Evolutionary conservation across 2,888 invertebrate genomes (phyloP).

Genomic region (Anaspis maculata): DNA sequence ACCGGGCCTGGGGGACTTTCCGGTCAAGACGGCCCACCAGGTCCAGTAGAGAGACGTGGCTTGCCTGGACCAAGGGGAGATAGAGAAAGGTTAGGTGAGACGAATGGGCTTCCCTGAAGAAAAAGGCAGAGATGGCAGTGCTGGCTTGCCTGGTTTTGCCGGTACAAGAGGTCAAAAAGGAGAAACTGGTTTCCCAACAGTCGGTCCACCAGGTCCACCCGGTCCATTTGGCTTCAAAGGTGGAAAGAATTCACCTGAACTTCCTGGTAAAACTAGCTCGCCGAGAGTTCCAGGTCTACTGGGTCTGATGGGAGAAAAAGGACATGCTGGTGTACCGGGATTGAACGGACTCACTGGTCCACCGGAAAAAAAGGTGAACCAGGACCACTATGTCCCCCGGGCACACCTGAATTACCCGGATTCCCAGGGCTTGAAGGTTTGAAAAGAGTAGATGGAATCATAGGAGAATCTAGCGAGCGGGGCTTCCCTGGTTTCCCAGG

Average conservation of each 20-base stretch:
- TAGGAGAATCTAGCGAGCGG: slow-evolving; percentile 53
- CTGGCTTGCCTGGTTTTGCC: slow-evolving; percentile 53
- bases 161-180: slow-evolving; percentile 61
- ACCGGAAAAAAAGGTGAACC: slow-evolving; percentile 69
- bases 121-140: slow-evolving; percentile 52
- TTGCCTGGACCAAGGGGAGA: slow-evolving; percentile 72
- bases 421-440: slow-evolving; percentile 52
- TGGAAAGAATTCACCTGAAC: slow-evolving; percentile 66
- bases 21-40: slow-evolving; percentile 56
- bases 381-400: slow-evolving; percentile 66
- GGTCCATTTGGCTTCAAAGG: slow-evolving; percentile 63
- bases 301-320: slow-evolving; percentile 59
- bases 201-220: slow-evolving; percentile 57
- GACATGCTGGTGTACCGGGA: slow-evolving; percentile 54
- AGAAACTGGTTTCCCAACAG: slow-evolving; percentile 59
- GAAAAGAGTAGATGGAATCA: slow-evolving; percentile 56
- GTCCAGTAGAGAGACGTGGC: slow-evolving; percentile 59
- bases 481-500: slow-evolving; percentile 62
- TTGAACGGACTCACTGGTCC: slow-evolving; percentile 49
- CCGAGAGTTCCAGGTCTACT: slow-evolving; percentile 57
- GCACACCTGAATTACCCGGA: slow-evolving; percentile 63
- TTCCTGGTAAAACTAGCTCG: slow-evolving; percentile 63
- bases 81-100: slow-evolving; percentile 69
- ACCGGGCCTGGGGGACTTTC: slow-evolving; percentile 47
- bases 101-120: slow-evolving; percentile 71